A percentile compares a stretch with the other conserved stretches of the same genome.
phyloP scores from a whole-genome alignment of 2,113 vertebrate species.

The Cololabis saira region DNA sequence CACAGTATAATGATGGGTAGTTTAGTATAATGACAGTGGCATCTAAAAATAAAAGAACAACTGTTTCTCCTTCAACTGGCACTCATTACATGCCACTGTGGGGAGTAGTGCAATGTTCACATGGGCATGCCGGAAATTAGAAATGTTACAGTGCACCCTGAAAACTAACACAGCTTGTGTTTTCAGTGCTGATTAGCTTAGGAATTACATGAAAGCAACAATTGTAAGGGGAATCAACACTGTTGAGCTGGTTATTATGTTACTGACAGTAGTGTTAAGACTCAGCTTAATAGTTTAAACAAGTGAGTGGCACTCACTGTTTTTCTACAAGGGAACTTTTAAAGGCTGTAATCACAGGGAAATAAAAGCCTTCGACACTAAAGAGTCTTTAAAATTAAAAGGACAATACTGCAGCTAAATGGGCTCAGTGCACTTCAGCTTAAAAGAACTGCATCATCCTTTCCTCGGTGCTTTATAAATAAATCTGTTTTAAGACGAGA shows the following conservation, averaged over 20 bases:
- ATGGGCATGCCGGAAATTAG: constrained; percentile 23
- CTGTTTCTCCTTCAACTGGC: constrained; percentile 37
- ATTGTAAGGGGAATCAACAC: constrained; percentile 23
- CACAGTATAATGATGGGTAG: constrained; percentile 30
- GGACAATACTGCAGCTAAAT: neutral
- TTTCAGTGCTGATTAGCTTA: constrained; percentile 31
- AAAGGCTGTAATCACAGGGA: constrained; percentile 12
- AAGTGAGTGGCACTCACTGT: constrained; percentile 4
- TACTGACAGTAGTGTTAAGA: constrained; percentile 37
- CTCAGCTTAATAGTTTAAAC: constrained; percentile 28
- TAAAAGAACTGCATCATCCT: neutral
- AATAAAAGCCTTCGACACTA: neutral
- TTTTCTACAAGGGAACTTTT: constrained; percentile 19
- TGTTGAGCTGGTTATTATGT: constrained; percentile 42
- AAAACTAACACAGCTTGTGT: constrained; percentile 26
- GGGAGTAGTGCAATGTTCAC: constrained; percentile 20
- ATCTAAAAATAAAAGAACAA: constrained; percentile 59
- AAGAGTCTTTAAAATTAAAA: neutral
- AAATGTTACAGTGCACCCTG: constrained; percentile 24
- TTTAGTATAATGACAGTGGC: constrained; percentile 25
- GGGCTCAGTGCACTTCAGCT: neutral
- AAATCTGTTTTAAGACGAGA: neutral
- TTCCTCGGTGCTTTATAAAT: neutral
- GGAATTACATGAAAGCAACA: constrained; percentile 42
- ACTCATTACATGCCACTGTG: constrained; percentile 31